These are phyloP conservation scores for Porites cylindrica DNA, from an alignment of 92 coral and sea anemone species.

Conservation along the genomic window DNA sequence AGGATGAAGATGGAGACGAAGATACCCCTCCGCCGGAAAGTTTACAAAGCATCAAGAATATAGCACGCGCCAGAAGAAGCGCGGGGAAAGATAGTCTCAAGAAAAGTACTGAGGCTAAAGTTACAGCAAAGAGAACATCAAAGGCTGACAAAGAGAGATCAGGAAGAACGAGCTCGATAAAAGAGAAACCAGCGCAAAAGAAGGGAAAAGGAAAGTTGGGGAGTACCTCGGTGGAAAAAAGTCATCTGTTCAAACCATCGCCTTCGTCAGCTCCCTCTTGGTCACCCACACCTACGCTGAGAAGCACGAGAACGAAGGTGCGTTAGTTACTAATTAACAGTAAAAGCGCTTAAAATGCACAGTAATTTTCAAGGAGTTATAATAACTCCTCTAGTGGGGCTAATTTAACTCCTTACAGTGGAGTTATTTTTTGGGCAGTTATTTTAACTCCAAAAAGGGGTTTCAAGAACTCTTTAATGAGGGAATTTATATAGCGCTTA, in stretches of 20 bases:
- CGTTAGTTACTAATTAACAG: neutral
- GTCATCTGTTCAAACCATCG: conserved; percentile 68
- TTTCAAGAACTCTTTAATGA: too few relatives aligned
- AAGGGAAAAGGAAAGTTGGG: conserved; percentile 40
- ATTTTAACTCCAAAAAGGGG: too few relatives aligned
- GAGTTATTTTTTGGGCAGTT: too few relatives aligned
- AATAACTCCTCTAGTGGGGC: too few relatives aligned
- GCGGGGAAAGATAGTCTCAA: conserved; percentile 60
- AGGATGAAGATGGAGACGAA: conserved; percentile 70
- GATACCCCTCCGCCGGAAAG: conserved; percentile 98
- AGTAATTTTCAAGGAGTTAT: too few relatives aligned
- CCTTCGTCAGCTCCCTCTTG: conserved; percentile 89
- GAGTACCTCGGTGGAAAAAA: conserved; percentile 34
- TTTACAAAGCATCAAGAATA: conserved; percentile 87
- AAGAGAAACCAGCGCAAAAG: conserved; percentile 50
- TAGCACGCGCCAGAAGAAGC: conserved; percentile 77
- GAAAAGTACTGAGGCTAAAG: conserved; percentile 47
- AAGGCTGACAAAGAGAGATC: conserved; percentile 24
- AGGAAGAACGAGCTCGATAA: neutral
- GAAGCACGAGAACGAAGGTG: conserved; percentile 81
- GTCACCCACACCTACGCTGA: conserved; percentile 86
- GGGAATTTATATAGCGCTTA: too few relatives aligned
- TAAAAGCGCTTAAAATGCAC: too few relatives aligned
- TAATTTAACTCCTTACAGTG: too few relatives aligned
- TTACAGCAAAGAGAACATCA: conserved; percentile 40